Conservation (phyloP, 2,888 invertebrate genomes). For the Melanargia galathea region DNA sequence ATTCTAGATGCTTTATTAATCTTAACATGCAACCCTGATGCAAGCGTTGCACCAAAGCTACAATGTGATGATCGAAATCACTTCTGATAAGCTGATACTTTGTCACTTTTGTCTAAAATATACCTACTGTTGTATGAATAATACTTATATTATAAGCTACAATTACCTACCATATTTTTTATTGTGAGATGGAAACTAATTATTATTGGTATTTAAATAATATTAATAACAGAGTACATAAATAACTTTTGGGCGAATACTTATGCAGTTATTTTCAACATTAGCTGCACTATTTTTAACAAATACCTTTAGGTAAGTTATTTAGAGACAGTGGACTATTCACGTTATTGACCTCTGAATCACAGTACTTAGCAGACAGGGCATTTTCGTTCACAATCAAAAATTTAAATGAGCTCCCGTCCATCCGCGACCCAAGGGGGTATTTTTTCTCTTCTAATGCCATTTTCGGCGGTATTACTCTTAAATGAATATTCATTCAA, state of each 20-base stretch:
- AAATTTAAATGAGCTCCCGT: constrained; percentile 75
- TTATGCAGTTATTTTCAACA: no score
- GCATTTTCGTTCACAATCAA: constrained; percentile 71
- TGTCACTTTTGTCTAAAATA: constrained; percentile 13
- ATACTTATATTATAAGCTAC: no score
- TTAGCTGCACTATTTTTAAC: no score
- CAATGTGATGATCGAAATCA: background rate
- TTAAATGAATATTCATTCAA: constrained; percentile 80
- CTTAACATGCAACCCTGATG: no score
- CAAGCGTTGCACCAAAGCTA: background rate
- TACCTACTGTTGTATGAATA: no score
- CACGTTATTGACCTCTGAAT: constrained; percentile 52
- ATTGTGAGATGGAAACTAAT: no score
- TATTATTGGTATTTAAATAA: no score
- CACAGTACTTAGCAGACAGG: constrained; percentile 55
- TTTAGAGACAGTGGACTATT: constrained; percentile 10
- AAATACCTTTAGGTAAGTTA: background rate
- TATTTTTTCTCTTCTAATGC: constrained; percentile 70
- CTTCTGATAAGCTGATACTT: background rate
- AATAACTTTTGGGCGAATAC: no score
- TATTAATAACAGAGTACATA: no score
- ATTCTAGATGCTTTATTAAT: background rate
- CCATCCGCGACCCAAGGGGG: constrained; percentile 56
- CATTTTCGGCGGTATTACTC: constrained; percentile 76
- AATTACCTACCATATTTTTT: no score